Base-by-base conservation (phyloP, 2,797 vertebrate species). In the Helarctos malayanus region DNA sequence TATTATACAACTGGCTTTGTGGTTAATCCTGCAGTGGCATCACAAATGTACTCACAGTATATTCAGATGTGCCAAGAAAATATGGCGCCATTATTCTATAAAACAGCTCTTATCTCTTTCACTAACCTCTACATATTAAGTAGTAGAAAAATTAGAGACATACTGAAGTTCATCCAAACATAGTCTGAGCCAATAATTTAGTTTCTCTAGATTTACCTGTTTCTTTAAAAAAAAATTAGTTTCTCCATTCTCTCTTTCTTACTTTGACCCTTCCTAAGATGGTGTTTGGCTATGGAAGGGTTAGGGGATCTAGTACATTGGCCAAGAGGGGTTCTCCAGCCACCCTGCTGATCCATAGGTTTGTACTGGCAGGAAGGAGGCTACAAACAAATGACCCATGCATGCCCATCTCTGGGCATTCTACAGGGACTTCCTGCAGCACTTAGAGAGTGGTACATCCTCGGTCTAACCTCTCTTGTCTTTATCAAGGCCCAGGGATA, bases 101-200 rank as follows among this genome's bases (percentile, higher is more conserved):
- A 88, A 91, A 93, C 1, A 38, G n/a, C 16, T 52, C 35, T 56
- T 69, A 71, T 41, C 56, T 86, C 29, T 75, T 95, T 85, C 52
- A 11, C 32, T 78, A 27, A 14, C n/a, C 18, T 92, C 19, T 38
- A 38, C 5, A 18, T 3, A 68, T 14, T 32, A 76, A 90, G 9
- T 32, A 84, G 10, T 38, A 87, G 69, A 85, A 96, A 65, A 96
- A 65, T 27, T 56, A 69, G 25, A 47, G 25, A 69, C 25, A 47
- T 71, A 18, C 21, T 35, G 54, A 78, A 78, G 32, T 69, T 54
- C 54, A 8, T 54, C 25, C 45, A 93, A 89, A 78, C 21, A 49
- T 11, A 93, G 21, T 52, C 38, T 89, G n/a, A 78, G 61, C 6
- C 56, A 80, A 23, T 87, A 59, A 81, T 63, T 96, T 93, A 59